These are phyloP conservation scores for Chiroxiphia lanceolata DNA, from an alignment of 2,797 vertebrate species.

Conservation along the genomic window DNA sequence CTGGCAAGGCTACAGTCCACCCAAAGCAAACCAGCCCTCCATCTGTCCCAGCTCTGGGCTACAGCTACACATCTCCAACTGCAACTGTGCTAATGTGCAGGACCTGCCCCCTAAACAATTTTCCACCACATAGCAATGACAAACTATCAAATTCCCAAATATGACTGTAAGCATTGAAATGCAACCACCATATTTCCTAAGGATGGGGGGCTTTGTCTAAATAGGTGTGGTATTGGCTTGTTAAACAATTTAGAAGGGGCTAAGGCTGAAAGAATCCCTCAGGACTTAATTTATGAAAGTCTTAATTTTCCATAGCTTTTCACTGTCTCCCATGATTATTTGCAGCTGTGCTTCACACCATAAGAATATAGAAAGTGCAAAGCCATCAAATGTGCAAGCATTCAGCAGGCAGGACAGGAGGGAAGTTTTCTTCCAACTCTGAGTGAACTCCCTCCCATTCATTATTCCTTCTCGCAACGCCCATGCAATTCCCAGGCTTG, in stretches of 20 bases:
- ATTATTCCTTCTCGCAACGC: not conserved
- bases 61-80: not conserved
- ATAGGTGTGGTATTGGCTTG: not conserved
- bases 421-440: conserved; percentile 28
- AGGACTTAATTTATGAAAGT: not conserved
- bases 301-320: conserved; percentile 8
- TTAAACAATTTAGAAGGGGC: not conserved
- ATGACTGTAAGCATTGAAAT: not conserved
- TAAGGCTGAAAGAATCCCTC: not conserved
- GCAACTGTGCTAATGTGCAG: not conserved
- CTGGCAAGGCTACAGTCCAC: fast-evolving
- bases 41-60: not conserved
- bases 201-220: not conserved
- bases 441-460: conserved; percentile 24
- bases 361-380: not conserved
- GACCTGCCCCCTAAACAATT: not conserved
- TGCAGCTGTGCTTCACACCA: conserved; percentile 32
- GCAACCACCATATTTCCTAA: not conserved
- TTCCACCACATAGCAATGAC: fast-evolving
- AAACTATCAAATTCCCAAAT: not conserved
- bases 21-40: not conserved
- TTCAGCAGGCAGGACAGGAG: not conserved
- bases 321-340: not conserved
- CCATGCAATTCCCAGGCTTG: conserved; percentile 62
- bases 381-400: not conserved